Conservation (phyloP, 2,113 vertebrate genomes). For the Mungos mungo region DNA sequence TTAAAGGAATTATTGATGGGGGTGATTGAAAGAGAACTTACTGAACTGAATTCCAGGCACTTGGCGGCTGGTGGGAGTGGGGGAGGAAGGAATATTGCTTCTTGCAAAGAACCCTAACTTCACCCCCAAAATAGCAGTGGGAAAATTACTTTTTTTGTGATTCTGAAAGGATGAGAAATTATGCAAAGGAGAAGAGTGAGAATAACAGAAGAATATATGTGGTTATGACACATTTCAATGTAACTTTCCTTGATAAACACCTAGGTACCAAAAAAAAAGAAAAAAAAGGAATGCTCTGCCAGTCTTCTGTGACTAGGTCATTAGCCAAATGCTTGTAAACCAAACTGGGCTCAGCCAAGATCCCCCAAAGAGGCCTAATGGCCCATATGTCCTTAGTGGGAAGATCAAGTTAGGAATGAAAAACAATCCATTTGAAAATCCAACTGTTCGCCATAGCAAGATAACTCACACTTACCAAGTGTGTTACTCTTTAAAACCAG, state of each 20-base stretch:
- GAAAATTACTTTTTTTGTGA: slow-evolving; percentile 56
- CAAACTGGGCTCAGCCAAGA: background rate
- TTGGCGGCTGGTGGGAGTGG: background rate
- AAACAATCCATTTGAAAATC: background rate
- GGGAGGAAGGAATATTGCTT: slow-evolving; percentile 17
- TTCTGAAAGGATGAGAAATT: slow-evolving; percentile 62
- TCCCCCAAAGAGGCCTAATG: background rate
- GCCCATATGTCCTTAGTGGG: background rate
- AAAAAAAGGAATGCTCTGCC: background rate
- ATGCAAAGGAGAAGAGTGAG: slow-evolving; percentile 49
- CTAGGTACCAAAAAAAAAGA: background rate
- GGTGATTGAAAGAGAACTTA: slow-evolving; percentile 52
- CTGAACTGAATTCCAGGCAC: slow-evolving; percentile 42
- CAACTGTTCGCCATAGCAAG: background rate
- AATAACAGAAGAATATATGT: background rate
- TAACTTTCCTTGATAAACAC: slow-evolving; percentile 36
- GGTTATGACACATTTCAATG: slow-evolving; percentile 34
- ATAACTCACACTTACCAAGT: background rate
- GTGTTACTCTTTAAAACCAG: background rate
- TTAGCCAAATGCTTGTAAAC: background rate
- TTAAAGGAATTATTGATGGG: slow-evolving; percentile 67
- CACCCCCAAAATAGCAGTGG: slow-evolving; percentile 36
- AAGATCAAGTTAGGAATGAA: background rate
- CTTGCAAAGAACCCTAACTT: slow-evolving; percentile 35
- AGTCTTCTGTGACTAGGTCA: background rate